A percentile compares a stretch with the other conserved stretches of the same genome.
phyloP scores from a whole-genome alignment of 2,888 invertebrate genomes.

The Phengaris alcon region DNA sequence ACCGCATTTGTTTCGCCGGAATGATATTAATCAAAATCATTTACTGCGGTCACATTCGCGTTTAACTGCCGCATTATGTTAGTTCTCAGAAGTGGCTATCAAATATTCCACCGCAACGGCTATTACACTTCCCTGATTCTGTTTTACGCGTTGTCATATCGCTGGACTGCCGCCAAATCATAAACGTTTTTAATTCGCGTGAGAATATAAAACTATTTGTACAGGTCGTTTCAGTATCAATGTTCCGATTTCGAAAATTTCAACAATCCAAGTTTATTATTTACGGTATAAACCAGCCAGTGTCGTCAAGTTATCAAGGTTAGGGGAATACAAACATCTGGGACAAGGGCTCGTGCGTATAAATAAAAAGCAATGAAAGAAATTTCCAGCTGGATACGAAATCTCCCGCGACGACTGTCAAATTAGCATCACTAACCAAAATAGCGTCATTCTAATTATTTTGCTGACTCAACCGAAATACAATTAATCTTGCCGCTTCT shows the following conservation, averaged over 20 bases:
- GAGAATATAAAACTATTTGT: conserved; percentile 28
- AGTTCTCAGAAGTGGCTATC: conserved; percentile 72
- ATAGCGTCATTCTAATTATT: conserved; percentile 80
- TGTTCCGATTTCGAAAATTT: conserved; percentile 10
- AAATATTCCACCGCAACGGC: conserved; percentile 73
- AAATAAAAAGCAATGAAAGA: conserved; percentile 65
- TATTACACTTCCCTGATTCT: conserved; percentile 61
- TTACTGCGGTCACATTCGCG: conserved; percentile 68
- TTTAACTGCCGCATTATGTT: conserved; percentile 68
- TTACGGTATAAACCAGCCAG: conserved; percentile 17
- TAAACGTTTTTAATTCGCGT: conserved; percentile 32
- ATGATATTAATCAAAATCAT: conserved; percentile 74
- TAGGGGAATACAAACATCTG: conserved; percentile 39
- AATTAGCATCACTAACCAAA: conserved; percentile 78
- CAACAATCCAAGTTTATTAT: conserved; percentile 1
- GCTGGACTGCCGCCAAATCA: conserved; percentile 67
- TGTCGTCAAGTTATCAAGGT: conserved; percentile 20
- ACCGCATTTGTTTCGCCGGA: conserved; percentile 66
- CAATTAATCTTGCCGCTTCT: conserved; percentile 79
- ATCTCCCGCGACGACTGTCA: conserved; percentile 79
- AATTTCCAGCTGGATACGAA: conserved; percentile 57
- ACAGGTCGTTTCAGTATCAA: conserved; percentile 33
- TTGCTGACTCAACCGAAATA: conserved; percentile 79
- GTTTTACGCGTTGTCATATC: conserved; percentile 53
- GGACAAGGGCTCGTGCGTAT: conserved; percentile 37